These are phyloP conservation scores for Pungitius pungitius DNA, from an alignment of 2,113 vertebrate species.

Conservation along the genomic window DNA sequence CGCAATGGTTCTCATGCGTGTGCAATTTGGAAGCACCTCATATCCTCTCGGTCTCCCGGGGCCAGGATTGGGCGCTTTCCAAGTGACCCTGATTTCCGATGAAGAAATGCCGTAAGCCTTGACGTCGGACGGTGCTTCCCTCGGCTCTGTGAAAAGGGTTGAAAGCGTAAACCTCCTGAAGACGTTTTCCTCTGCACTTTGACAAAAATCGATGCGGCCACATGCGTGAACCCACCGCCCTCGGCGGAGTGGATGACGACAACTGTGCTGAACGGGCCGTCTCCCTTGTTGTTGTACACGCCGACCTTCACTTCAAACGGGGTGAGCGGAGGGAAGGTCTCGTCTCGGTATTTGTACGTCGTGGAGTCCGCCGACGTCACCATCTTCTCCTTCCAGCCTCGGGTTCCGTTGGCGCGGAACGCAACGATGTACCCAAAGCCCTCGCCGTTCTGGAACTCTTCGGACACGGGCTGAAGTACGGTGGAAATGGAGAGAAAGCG, in stretches of 20 bases:
- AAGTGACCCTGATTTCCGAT: constrained; percentile 90
- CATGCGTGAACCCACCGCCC: constrained; percentile 83
- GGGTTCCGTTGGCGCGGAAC: constrained; percentile 92
- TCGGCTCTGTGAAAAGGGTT: constrained; percentile 85
- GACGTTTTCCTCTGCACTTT: background rate
- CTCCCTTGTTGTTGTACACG: constrained; percentile 97
- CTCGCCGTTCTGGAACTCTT: constrained; percentile 97
- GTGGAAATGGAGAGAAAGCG: background rate
- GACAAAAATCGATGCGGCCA: background rate
- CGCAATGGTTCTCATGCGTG: background rate
- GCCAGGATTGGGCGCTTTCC: constrained; percentile 89
- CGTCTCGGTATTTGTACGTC: constrained; percentile 94
- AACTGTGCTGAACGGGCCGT: constrained; percentile 93
- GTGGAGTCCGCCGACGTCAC: constrained; percentile 95
- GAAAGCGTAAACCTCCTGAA: background rate
- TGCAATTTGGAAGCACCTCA: constrained; percentile 82
- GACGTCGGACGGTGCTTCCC: constrained; percentile 88
- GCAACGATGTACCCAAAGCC: constrained; percentile 98
- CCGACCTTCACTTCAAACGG: constrained; percentile 97
- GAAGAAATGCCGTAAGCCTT: constrained; percentile 89
- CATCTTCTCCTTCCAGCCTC: constrained; percentile 98
- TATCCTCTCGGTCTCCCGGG: constrained; percentile 93
- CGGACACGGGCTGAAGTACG: constrained; percentile 89
- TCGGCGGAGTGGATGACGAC: constrained; percentile 94
- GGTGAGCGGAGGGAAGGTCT: constrained; percentile 94